Evolutionary conservation across 2,113 vertebrate genomes (phyloP).

Genomic region (Rattus rattus): DNA sequence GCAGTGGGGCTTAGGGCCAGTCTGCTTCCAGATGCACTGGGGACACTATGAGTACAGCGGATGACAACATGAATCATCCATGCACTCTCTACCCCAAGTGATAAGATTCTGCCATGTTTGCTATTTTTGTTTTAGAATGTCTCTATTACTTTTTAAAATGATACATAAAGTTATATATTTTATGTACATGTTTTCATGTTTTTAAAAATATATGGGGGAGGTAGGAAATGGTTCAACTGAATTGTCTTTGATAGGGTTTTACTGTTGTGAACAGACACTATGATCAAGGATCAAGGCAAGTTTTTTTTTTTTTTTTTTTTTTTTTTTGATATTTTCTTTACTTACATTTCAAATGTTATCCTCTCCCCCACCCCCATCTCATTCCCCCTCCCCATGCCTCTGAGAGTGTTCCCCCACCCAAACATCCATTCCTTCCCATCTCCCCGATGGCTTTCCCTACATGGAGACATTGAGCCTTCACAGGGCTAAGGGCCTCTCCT

Average conservation of each 20-base stretch:
- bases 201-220: not conserved
- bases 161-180: not conserved
- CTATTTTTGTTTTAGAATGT: not conserved
- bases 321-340: no score
- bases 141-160: not conserved
- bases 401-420: no score
- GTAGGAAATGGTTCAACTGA: not conserved
- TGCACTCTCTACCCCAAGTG: not conserved
- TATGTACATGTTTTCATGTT: not conserved
- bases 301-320: no score
- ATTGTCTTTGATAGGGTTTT: not conserved
- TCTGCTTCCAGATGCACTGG: not conserved
- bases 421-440: no score
- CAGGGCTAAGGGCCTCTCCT: no score
- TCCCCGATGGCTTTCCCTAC: no score
- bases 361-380: no score
- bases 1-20: not conserved
- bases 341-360: no score
- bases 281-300: no score
- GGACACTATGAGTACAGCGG: not conserved
- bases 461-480: no score
- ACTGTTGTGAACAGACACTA: no score
- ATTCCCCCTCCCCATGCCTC: no score
- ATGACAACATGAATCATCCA: not conserved
- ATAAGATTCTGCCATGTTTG: not conserved